Percentiles rank a stretch among this genome's conserved stretches.
Conservation (phyloP, 92 coral and sea anemone species). For the Palythoa caribaeorum region DNA sequence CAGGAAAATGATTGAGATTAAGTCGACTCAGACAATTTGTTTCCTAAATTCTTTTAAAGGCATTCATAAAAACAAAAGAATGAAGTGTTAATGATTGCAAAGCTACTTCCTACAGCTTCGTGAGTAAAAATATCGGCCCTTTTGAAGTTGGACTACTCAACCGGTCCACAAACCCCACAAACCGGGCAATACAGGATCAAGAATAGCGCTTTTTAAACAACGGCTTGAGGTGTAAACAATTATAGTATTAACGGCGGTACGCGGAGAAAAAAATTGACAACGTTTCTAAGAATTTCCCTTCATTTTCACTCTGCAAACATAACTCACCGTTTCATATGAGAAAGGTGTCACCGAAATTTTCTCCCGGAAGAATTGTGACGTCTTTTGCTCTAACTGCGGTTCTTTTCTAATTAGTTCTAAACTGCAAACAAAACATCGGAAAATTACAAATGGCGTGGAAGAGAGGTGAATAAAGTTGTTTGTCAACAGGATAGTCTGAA, state of each 20-base stretch:
- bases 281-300: slow-evolving; percentile 46
- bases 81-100: slow-evolving; percentile 41
- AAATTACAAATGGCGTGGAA: slow-evolving; percentile 24
- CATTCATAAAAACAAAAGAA: slow-evolving; percentile 27
- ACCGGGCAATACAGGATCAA: not conserved
- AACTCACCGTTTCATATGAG: slow-evolving; percentile 17
- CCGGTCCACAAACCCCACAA: not conserved
- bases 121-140: slow-evolving; percentile 20
- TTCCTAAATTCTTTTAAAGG: slow-evolving; percentile 47
- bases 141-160: slow-evolving; percentile 17
- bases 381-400: slow-evolving; percentile 11
- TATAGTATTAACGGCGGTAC: slow-evolving; percentile 43
- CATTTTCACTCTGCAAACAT: slow-evolving; percentile 44
- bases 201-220: slow-evolving; percentile 35
- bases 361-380: slow-evolving; percentile 51
- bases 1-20: slow-evolving; percentile 46
- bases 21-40: slow-evolving; percentile 1
- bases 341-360: slow-evolving; percentile 38
- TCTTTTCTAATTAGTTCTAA: slow-evolving; percentile 40
- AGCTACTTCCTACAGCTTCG: slow-evolving; percentile 19
- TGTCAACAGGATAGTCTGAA: slow-evolving; percentile 48
- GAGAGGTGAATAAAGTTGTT: slow-evolving; percentile 2
- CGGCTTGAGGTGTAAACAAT: slow-evolving; percentile 24
- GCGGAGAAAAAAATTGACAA: slow-evolving; percentile 42
- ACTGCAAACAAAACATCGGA: slow-evolving; percentile 50